Conservation (phyloP, 2,797 vertebrate genomes). For the Pempheris klunzingeri region DNA sequence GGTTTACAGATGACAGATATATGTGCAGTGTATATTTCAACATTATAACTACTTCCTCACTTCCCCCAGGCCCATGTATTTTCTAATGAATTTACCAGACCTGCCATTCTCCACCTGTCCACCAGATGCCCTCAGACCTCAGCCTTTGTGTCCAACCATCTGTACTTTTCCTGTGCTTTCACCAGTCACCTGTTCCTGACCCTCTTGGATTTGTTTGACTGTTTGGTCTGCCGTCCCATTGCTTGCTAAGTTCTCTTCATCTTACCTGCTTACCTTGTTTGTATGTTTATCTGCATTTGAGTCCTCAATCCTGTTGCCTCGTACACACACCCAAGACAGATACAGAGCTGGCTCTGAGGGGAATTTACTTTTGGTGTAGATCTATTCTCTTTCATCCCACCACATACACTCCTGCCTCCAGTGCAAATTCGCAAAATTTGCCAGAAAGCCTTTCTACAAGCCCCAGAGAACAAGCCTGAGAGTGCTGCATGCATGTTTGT, state of each 20-base stretch:
- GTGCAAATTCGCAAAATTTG: conserved; percentile 10
- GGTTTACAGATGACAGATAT: neutral
- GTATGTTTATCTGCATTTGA: neutral
- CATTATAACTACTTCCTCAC: too few species aligned
- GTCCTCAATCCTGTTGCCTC: neutral
- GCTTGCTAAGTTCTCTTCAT: neutral
- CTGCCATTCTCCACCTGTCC: neutral
- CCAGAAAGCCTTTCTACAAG: neutral
- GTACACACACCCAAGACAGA: neutral
- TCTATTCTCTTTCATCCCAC: conserved; percentile 8
- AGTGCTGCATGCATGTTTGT: neutral
- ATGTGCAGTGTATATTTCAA: neutral
- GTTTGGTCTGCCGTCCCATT: neutral
- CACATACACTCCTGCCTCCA: neutral
- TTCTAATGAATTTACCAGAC: neutral
- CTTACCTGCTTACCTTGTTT: neutral
- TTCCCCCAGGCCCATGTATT: neutral
- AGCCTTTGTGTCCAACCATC: neutral
- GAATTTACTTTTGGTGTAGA: neutral
- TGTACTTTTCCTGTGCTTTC: neutral
- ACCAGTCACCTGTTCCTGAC: neutral
- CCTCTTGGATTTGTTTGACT: neutral
- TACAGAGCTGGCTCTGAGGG: neutral
- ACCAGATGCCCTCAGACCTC: neutral
- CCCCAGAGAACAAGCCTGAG: neutral